Conservation (phyloP, 2,113 vertebrate species). For the Scartelaos histophorus region DNA sequence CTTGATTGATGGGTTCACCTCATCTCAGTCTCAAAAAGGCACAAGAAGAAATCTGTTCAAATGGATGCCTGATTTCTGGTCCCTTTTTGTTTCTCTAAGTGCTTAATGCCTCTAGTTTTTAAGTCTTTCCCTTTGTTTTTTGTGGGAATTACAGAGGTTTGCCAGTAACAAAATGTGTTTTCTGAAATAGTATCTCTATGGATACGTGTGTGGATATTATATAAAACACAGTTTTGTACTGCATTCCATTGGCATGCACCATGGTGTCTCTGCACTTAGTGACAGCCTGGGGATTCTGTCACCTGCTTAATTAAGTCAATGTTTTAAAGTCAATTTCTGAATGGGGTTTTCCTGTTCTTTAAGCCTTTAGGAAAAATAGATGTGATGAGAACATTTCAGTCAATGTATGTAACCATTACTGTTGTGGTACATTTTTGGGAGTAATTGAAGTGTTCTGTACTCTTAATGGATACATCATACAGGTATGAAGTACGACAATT, state of each 20-base stretch:
- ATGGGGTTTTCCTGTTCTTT: constrained; percentile 44
- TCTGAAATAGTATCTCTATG: constrained; percentile 49
- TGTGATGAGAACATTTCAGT: constrained; percentile 53
- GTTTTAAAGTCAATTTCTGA: constrained; percentile 48
- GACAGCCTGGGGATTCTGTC: constrained; percentile 26
- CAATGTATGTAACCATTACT: constrained; percentile 51
- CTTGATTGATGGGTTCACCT: constrained; percentile 51
- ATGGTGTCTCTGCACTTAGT: constrained; percentile 54
- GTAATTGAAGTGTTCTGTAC: constrained; percentile 56
- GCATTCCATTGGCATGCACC: constrained; percentile 69
- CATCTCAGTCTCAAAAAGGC: constrained; percentile 40
- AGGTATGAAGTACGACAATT: constrained; percentile 46
- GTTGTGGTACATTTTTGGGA: constrained; percentile 58
- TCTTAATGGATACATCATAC: constrained; percentile 29
- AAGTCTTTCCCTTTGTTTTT: constrained; percentile 40
- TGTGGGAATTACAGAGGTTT: constrained; percentile 25
- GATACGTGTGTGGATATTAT: constrained; percentile 33
- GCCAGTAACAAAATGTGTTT: constrained; percentile 49
- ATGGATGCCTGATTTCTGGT: constrained; percentile 23
- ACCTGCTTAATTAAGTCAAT: constrained; percentile 37
- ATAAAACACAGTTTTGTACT: constrained; percentile 63
- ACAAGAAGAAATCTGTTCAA: constrained; percentile 20
- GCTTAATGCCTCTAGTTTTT: constrained; percentile 34
- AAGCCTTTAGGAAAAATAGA: constrained; percentile 45
- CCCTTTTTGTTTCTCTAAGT: constrained; percentile 51